A percentile compares a stretch with the other conserved stretches of the same genome.
phyloP scores from a whole-genome alignment of 1,140 invertebrate genomes.

The Macrosteles quadrilineatus region DNA sequence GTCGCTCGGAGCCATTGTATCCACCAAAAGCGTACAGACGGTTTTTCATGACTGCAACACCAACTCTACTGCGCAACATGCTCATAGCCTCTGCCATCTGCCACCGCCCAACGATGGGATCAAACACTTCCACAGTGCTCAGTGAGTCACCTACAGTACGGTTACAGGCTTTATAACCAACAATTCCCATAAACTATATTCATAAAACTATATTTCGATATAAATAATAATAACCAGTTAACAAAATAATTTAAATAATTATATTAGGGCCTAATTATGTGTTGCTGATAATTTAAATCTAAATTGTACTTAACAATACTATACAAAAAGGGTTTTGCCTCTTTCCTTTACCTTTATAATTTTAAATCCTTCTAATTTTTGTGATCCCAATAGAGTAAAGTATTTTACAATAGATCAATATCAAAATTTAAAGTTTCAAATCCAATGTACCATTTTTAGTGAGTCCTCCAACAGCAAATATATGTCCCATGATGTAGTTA shows the following conservation, averaged over 20 bases:
- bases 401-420: too few relatives aligned
- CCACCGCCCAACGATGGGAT: conserved; percentile 75
- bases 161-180: background rate
- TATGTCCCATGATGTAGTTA: conserved; percentile 73
- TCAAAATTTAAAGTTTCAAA: too few relatives aligned
- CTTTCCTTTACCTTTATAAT: too few relatives aligned
- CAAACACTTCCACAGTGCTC: conserved; percentile 85
- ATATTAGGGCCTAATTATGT: too few relatives aligned
- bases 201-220: too few relatives aligned
- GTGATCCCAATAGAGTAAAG: too few relatives aligned
- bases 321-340: too few relatives aligned
- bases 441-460: conserved; percentile 71
- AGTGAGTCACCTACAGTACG: conserved; percentile 72
- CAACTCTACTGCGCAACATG: conserved; percentile 79
- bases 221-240: too few relatives aligned
- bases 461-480: conserved; percentile 86
- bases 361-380: too few relatives aligned
- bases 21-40: conserved; percentile 74
- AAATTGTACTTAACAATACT: too few relatives aligned
- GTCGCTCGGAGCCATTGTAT: conserved; percentile 79
- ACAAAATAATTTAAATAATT: too few relatives aligned
- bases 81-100: conserved; percentile 81
- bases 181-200: background rate
- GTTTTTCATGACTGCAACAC: conserved; percentile 78
- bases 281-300: too few relatives aligned